Conservation (phyloP, 2,888 invertebrate species). For the Agapetus fuscipes region DNA sequence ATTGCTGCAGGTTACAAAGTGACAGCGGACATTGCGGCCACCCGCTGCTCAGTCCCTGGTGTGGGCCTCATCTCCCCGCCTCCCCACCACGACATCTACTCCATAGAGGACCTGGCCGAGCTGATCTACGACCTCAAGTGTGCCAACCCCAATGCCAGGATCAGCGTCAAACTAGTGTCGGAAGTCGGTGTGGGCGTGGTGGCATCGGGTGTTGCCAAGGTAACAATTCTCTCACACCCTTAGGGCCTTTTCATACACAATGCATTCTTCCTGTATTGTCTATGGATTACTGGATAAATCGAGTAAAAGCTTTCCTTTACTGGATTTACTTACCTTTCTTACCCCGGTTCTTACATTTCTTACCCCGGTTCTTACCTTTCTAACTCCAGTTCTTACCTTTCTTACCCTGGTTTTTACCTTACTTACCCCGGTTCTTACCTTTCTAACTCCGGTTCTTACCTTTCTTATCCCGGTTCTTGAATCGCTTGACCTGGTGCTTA, state of each 20-base stretch:
- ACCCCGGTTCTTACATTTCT: no score
- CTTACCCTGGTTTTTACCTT: no score
- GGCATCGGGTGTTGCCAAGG: constrained; percentile 97
- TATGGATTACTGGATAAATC: no score
- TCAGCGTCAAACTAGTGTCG: constrained; percentile 96
- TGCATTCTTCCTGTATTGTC: background rate
- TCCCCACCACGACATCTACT: constrained; percentile 99
- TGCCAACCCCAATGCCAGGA: constrained; percentile 89
- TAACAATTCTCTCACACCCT: no score
- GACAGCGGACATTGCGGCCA: constrained; percentile 88
- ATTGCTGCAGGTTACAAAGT: constrained; percentile 58
- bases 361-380: no score
- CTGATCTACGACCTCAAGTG: constrained; percentile 97
- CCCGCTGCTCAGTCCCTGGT: constrained; percentile 91
- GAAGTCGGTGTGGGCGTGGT: constrained; percentile 99
- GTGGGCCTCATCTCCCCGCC: constrained; percentile 98
- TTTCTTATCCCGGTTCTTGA: no score
- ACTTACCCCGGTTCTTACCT: no score
- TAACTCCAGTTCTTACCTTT: no score
- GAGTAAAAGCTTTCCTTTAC: background rate
- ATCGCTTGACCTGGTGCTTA: no score
- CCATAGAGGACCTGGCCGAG: constrained; percentile 97
- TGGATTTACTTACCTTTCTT: no score
- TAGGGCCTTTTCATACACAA: no score
- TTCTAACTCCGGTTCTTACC: no score